phyloP scores from a whole-genome alignment of 2,797 vertebrate genomes.

The Vireo griseus region DNA sequence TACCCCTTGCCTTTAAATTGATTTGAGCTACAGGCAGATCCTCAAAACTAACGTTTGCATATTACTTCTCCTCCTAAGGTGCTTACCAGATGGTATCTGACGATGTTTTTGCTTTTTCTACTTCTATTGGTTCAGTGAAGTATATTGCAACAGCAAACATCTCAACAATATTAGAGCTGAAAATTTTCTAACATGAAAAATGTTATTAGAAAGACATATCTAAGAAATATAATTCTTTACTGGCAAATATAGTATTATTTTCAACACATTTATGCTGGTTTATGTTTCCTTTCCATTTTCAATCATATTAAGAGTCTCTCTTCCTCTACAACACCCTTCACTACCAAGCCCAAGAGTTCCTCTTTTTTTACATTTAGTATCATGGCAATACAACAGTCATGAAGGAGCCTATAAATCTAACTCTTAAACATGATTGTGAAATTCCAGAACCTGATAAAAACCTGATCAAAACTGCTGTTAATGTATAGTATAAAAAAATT shows the following conservation, averaged over 20 bases:
- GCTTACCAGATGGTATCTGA: neutral
- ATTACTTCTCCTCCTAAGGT: neutral
- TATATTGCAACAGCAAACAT: neutral
- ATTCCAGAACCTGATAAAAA: neutral
- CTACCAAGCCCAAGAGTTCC: neutral
- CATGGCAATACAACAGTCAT: neutral
- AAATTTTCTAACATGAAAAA: neutral
- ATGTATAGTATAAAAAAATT: neutral
- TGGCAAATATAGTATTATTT: neutral
- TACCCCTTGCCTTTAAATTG: neutral
- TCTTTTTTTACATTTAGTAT: neutral
- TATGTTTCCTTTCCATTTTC: neutral
- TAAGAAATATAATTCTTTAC: neutral
- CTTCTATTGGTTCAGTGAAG: neutral
- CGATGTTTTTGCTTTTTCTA: neutral
- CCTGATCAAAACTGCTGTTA: neutral
- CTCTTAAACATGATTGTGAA: rapidly evolving
- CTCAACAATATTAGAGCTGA: neutral
- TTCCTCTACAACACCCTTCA: neutral
- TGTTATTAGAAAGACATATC: neutral
- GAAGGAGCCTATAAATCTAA: neutral
- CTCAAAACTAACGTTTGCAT: neutral
- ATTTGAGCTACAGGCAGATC: neutral
- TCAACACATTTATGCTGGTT: neutral
- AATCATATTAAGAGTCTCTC: neutral